Conservation (phyloP, 2,113 vertebrate genomes). For the Arizona elegans region DNA sequence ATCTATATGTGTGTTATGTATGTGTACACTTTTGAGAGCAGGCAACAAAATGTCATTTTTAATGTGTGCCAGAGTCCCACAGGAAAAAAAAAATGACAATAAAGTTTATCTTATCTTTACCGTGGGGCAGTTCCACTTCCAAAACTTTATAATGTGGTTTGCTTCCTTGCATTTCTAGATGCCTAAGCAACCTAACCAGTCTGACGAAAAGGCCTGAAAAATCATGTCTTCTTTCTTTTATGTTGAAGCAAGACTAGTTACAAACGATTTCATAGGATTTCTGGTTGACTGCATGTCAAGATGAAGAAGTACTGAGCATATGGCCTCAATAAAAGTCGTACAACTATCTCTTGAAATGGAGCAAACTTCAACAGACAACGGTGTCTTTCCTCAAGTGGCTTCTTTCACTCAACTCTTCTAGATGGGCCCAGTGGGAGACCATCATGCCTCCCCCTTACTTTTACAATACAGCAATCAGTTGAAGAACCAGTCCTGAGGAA, state of each 20-base stretch:
- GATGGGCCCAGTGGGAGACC: constrained; percentile 54
- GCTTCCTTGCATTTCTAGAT: not conserved
- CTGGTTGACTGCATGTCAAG: constrained; percentile 9
- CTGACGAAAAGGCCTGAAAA: not conserved
- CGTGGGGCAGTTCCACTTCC: not conserved
- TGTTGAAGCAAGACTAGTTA: not conserved
- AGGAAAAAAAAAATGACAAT: no score
- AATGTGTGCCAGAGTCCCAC: no score
- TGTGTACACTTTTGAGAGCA: no score
- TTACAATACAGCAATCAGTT: constrained; percentile 55
- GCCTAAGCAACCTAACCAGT: not conserved
- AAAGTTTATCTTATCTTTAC: no score
- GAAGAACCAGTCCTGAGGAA: constrained; percentile 61
- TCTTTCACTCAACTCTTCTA: constrained; percentile 51
- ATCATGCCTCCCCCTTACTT: constrained; percentile 50
- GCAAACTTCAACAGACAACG: constrained; percentile 46
- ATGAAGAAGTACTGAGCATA: constrained; percentile 4
- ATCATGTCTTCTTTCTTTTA: not conserved
- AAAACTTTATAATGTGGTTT: not conserved
- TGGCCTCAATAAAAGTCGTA: not conserved
- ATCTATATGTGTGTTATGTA: no score
- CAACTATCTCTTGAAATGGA: not conserved
- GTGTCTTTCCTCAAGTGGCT: constrained; percentile 54
- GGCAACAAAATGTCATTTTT: no score
- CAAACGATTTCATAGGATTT: not conserved